A percentile compares a stretch with the other conserved stretches of the same genome.
phyloP scores from a whole-genome alignment of 2,888 invertebrate genomes.

The Amphimallon solstitiale region DNA sequence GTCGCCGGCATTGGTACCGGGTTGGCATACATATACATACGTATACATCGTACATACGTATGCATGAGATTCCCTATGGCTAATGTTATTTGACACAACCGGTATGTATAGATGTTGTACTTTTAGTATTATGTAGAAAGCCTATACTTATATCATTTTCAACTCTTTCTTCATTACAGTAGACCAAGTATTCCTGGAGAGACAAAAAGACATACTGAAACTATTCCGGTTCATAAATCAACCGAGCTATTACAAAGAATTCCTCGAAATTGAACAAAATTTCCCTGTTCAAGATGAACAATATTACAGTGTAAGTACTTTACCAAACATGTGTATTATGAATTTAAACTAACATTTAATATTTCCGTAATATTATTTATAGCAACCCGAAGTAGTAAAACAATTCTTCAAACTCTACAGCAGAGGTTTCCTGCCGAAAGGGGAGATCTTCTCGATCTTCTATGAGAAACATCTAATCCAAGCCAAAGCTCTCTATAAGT shows the following conservation, averaged over 20 bases:
- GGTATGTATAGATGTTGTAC: too few relatives aligned
- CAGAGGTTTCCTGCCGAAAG: conserved; percentile 68
- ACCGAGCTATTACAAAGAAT: conserved; percentile 66
- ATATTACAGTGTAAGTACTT: conserved; percentile 53
- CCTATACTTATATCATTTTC: too few relatives aligned
- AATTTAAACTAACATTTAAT: background rate
- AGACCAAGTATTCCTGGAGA: conserved; percentile 47
- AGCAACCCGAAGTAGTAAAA: conserved; percentile 67
- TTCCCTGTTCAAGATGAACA: conserved; percentile 66
- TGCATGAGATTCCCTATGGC: too few relatives aligned
- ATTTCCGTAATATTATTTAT: background rate
- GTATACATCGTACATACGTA: too few relatives aligned
- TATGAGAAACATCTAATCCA: conserved; percentile 71
- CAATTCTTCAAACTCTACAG: conserved; percentile 68
- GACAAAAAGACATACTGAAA: conserved; percentile 65
- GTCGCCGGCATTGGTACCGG: too few relatives aligned
- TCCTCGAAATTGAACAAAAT: conserved; percentile 67
- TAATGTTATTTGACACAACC: too few relatives aligned
- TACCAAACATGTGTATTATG: background rate
- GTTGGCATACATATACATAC: too few relatives aligned
- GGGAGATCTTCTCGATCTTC: conserved; percentile 71
- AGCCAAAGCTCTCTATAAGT: conserved; percentile 71
- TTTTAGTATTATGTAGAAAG: too few relatives aligned
- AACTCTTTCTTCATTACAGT: conserved; percentile 19
- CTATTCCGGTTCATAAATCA: conserved; percentile 73